Base-by-base conservation (phyloP, 2,797 vertebrate genomes). In the Sebastolobus alascanus region DNA sequence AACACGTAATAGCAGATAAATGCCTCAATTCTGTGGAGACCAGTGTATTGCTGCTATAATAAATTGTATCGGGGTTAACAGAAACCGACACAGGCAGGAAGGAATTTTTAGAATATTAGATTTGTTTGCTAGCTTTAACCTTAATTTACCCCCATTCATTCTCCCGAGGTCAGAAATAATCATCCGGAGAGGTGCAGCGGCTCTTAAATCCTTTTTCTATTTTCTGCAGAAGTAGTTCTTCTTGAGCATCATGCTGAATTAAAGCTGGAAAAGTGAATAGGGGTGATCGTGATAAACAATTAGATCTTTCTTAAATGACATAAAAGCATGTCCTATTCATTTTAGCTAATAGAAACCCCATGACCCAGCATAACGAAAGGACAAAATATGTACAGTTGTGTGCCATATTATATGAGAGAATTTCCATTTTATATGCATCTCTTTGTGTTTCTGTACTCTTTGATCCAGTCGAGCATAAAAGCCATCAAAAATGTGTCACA, bases 91-190 rank as follows among this genome's bases (percentile, higher is more conserved):
- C 37, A 6, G 9, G 27, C 35, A 63, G 22, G 35, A 65, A 20
- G 13, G 37, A n/a, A 54, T 79, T 85, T 80, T 79, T 64, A 22
- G 35, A 83, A 78, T 50, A 77, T 86, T 75, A 58, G 22, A 81
- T 89, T 79, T 83, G 66, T 77, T 87, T 87, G 81, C 43, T 78
- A 29, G 71, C 37, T 73, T 72, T 75, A 78, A 87, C 64, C 63
- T 77, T 43, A 71, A 84, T 78, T 83, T 66, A 72, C 35, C 27
- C 33, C 43, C 40, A 22, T 79, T 83, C 22, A 80, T 55, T 79
- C 72, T 76, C 52, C 60, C 11, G 31, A 27, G 81, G 56, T 75
- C 75, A 72, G 43, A 56, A 76, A 82, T 70, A 77, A 79, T 71
- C 60, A 82, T 73, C 64, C 12, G 13, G 14, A 22, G 58, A 78